These are phyloP conservation scores for Coendou prehensilis DNA, from an alignment of 2,797 vertebrate species.

Conservation along the genomic window DNA sequence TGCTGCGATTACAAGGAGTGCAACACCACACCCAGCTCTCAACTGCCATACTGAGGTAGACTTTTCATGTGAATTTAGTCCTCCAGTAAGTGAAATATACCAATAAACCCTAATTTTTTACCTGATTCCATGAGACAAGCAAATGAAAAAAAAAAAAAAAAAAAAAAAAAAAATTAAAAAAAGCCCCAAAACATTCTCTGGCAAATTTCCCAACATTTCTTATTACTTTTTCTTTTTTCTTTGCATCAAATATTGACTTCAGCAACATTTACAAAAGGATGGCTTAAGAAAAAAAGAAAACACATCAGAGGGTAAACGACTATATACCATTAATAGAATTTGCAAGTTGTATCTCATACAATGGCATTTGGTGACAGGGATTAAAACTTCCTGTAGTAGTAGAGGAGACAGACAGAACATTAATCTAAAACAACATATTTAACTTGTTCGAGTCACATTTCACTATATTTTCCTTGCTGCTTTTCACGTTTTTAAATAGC, in stretches of 20 bases:
- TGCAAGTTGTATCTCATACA: background rate
- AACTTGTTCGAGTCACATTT: background rate
- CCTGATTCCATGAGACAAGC: background rate
- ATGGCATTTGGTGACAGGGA: background rate
- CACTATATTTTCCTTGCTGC: background rate
- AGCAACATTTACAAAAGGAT: background rate
- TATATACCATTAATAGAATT: background rate
- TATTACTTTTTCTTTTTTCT: background rate
- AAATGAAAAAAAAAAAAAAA: background rate
- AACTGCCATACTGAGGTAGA: background rate
- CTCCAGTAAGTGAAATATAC: conserved; percentile 32
- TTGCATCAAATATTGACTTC: background rate
- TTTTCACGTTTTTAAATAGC: conserved; percentile 5
- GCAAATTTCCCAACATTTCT: background rate
- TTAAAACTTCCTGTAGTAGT: background rate
- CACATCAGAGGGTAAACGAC: background rate
- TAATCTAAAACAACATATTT: background rate
- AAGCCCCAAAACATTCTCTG: background rate
- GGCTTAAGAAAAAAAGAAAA: background rate
- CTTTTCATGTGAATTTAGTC: conserved; percentile 33
- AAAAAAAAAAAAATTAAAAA: background rate
- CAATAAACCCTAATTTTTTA: background rate
- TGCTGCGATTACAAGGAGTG: background rate
- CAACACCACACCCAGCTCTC: background rate
- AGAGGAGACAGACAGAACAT: background rate